Percentiles rank a stretch among this genome's conserved stretches.
Evolutionary conservation across 2,888 invertebrate genomes (phyloP).

Genomic region (Tetranychus truncatus): DNA sequence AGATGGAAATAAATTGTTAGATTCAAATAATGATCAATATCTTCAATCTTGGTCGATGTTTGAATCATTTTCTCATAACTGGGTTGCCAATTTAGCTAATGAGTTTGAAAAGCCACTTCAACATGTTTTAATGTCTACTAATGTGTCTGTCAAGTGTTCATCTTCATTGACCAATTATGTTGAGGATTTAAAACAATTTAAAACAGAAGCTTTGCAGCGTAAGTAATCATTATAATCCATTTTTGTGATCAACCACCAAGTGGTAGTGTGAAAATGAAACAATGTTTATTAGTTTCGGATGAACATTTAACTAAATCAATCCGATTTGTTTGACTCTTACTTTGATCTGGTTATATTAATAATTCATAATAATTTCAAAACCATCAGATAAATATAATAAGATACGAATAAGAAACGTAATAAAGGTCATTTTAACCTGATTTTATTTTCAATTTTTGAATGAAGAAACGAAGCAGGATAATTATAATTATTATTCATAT

Average conservation of each 20-base stretch:
- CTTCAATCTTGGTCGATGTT: background rate
- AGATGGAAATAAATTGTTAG: background rate
- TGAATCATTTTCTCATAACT: background rate
- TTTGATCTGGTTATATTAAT: background rate
- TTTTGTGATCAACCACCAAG: background rate
- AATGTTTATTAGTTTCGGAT: too few species aligned
- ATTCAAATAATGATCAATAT: background rate
- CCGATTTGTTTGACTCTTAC: too few species aligned
- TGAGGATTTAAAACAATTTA: background rate
- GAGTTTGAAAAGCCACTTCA: background rate
- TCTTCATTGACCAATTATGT: background rate
- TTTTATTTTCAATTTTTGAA: background rate
- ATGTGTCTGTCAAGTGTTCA: background rate
- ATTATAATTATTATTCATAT: too few species aligned
- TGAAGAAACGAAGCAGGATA: background rate
- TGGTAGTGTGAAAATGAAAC: too few species aligned
- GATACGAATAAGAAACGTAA: background rate
- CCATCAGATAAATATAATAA: background rate
- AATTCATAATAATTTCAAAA: background rate
- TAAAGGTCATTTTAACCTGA: background rate
- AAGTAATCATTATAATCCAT: background rate
- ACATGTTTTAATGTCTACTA: background rate
- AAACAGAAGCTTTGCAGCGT: background rate
- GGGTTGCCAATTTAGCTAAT: background rate
- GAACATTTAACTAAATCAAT: too few species aligned